Percentiles rank a stretch among this genome's conserved stretches.
phyloP scores from a whole-genome alignment of 2,113 vertebrate genomes.

The Pandion haliaetus region DNA sequence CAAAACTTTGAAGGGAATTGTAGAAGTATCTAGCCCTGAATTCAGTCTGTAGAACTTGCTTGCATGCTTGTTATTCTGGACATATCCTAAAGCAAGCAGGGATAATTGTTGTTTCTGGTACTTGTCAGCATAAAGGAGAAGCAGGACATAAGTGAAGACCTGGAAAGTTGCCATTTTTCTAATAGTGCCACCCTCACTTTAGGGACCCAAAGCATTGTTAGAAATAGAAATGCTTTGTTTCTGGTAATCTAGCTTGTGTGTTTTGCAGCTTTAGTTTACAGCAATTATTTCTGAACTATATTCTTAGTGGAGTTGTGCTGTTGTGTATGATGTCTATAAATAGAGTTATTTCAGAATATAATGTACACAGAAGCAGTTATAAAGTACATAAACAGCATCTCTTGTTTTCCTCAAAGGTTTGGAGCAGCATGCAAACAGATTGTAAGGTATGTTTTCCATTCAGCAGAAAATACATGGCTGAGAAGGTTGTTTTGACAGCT shows the following conservation, averaged over 20 bases:
- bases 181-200: neutral
- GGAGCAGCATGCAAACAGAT: neutral
- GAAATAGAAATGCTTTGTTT: neutral
- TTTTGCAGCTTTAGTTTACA: neutral
- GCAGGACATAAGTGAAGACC: neutral
- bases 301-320: neutral
- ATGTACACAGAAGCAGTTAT: neutral
- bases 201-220: neutral
- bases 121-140: neutral
- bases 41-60: neutral
- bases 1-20: neutral
- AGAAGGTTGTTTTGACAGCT: constrained; percentile 48
- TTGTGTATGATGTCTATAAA: neutral
- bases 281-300: neutral
- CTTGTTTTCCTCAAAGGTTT: constrained; percentile 6
- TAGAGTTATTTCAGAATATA: neutral
- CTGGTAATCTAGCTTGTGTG: neutral
- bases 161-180: neutral
- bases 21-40: neutral
- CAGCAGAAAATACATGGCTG: neutral
- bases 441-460: constrained; percentile 39
- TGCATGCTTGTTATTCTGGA: neutral
- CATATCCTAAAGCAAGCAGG: neutral
- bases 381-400: constrained; percentile 1
- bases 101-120: neutral